These are phyloP conservation scores for Parnassius apollo DNA, from an alignment of 2,888 invertebrate species.

Conservation along the genomic window DNA sequence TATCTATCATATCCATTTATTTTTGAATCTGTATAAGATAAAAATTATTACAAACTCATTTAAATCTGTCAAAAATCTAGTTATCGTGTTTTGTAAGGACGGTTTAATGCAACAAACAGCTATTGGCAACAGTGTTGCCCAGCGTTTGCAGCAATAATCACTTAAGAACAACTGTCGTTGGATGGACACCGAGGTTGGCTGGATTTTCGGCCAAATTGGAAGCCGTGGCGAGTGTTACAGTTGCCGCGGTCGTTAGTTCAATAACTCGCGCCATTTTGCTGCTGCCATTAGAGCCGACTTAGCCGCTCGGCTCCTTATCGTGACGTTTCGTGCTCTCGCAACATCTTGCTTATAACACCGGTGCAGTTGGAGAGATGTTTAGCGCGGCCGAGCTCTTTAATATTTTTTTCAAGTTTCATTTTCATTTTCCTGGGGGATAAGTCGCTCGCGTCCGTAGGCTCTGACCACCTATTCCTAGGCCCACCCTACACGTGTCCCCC, in stretches of 20 bases:
- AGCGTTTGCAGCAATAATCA: constrained; percentile 6
- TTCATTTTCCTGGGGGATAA: too few relatives aligned
- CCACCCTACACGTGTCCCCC: too few relatives aligned
- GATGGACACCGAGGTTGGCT: constrained; percentile 16
- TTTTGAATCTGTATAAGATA: too few relatives aligned
- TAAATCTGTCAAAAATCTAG: too few relatives aligned
- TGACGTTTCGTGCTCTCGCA: constrained; percentile 40
- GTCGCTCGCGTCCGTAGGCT: too few relatives aligned
- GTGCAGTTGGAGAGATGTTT: constrained; percentile 29
- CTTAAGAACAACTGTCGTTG: constrained; percentile 20
- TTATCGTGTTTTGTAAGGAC: too few relatives aligned
- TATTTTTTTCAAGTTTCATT: neutral
- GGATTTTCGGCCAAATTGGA: constrained; percentile 15
- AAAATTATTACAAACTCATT: too few relatives aligned
- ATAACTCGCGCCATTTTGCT: constrained; percentile 47
- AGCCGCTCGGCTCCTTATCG: constrained; percentile 44
- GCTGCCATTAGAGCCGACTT: constrained; percentile 46
- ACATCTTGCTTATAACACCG: constrained; percentile 42
- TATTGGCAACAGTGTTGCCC: neutral
- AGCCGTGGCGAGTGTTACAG: constrained; percentile 33
- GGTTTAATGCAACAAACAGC: too few relatives aligned
- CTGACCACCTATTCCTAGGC: too few relatives aligned
- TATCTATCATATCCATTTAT: too few relatives aligned
- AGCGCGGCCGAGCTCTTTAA: constrained; percentile 7
- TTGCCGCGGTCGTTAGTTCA: constrained; percentile 56